Evolutionary conservation across 2,797 vertebrate species (phyloP), one percentile per base, ranked within the genome.

Genomic region (Gallinago solitaria): DNA sequence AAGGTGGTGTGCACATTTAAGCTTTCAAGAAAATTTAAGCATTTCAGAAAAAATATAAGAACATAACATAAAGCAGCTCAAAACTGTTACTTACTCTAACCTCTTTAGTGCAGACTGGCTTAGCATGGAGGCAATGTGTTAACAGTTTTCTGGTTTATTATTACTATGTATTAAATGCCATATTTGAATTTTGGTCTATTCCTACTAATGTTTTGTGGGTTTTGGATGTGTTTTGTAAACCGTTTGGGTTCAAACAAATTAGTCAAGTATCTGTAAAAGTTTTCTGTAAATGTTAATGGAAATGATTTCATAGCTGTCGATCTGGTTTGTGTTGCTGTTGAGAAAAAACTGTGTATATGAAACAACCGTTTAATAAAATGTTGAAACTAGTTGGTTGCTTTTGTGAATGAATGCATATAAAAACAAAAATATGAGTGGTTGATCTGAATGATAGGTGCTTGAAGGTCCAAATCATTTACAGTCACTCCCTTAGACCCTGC

Each of bases 221-320:
- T 97, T 97, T 92, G 96, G 88, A 80, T 90, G 83, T 97, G 96
- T 97, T 97, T 95, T 98, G 98, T 98, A 98, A 98, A 97, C 97
- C 93, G 97, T 98, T 98, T 98, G 98, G 98, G 98, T 98, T 98
- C 98, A 98, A 98, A 98, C 98, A 98, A 98, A 98, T 98, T 98
- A 98, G 98, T 98, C 97, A 96, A 97, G 80, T 95, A 97, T 95
- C 77, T 98, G 98, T 98, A 98, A 96, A 96, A 98, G 96, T 87
- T 96, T 97, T 97, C 96, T 98, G 98, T 98, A 98, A 97, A 94
- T 97, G 97, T 98, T 97, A 87, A 93, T 95, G 93, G 95, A 95
- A 94, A 96, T 90, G 53, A 67, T 93, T 96, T 95, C 85, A 13
- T 65, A 97, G 97, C 32, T 97, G 96, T 93, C 67, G 70, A 95